A percentile compares a stretch with the other conserved stretches of the same genome.
Conservation (phyloP, 2,797 vertebrate species). For the Picus viridis region DNA sequence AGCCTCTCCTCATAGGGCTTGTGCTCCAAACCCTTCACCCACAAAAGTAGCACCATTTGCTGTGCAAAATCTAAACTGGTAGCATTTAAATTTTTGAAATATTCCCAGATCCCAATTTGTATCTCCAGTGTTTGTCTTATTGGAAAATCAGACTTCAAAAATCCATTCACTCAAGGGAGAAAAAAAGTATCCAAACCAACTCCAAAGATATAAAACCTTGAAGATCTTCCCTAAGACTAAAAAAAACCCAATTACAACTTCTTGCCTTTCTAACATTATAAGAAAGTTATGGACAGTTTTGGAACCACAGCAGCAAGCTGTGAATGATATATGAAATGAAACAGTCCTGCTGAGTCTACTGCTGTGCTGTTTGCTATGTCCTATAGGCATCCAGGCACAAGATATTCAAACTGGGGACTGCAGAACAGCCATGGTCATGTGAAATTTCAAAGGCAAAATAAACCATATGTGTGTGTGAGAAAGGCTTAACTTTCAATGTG, state of each 20-base stretch:
- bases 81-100: not conserved
- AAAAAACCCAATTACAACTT: not conserved
- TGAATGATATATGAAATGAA: conserved; percentile 24
- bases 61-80: not conserved
- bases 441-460: conserved; percentile 14
- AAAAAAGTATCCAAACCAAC: not conserved
- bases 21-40: too few species aligned
- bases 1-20: too few species aligned
- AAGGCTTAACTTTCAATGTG: not conserved
- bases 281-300: conserved; percentile 13
- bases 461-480: not conserved
- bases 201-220: not conserved
- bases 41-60: not conserved
- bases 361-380: conserved; percentile 17
- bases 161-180: not conserved
- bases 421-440: not conserved
- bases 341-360: not conserved
- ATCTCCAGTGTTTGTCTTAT: not conserved
- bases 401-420: conserved; percentile 3
- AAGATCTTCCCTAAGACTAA: not conserved
- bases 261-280: not conserved
- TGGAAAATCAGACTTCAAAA: not conserved
- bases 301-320: not conserved
- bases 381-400: not conserved
- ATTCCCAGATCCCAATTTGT: not conserved